Percentiles rank a stretch among this genome's conserved stretches.
phyloP scores from a whole-genome alignment of 2,797 vertebrate genomes.

The Microctenopoma steveboyesi region DNA sequence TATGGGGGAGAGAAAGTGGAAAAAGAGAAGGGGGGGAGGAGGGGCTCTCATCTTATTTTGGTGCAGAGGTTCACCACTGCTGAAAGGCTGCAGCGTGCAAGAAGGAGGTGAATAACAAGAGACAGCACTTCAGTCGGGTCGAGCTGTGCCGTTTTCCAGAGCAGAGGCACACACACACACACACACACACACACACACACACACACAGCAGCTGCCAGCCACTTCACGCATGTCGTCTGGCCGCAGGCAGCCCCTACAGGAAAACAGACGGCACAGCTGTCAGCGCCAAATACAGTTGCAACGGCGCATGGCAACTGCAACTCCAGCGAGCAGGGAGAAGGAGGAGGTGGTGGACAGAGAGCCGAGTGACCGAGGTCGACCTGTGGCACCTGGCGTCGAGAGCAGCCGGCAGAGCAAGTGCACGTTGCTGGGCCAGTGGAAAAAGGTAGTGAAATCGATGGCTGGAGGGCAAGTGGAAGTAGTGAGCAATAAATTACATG shows the following conservation, averaged over 20 bases:
- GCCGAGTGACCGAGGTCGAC: slow-evolving; percentile 33
- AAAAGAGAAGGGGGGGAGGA: slow-evolving; percentile 40
- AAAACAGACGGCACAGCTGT: slow-evolving; percentile 62
- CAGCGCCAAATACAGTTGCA: slow-evolving; percentile 44
- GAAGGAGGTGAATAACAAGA: slow-evolving; percentile 47
- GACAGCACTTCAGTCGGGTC: slow-evolving; percentile 30
- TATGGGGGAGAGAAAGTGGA: neutral
- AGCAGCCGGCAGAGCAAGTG: slow-evolving; percentile 15
- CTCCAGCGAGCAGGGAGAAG: slow-evolving; percentile 11
- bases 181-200: neutral
- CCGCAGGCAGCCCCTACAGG: slow-evolving; percentile 47
- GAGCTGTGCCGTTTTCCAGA: slow-evolving; percentile 32
- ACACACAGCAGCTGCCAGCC: slow-evolving; percentile 36
- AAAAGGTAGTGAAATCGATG: slow-evolving; percentile 54
- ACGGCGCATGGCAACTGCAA: slow-evolving; percentile 41
- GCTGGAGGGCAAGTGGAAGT: slow-evolving; percentile 48
- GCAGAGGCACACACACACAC: slow-evolving; percentile 18
- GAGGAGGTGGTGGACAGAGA: slow-evolving; percentile 27
- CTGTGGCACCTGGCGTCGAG: slow-evolving; percentile 48
- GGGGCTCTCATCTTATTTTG: slow-evolving; percentile 69
- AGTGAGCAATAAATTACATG: slow-evolving; percentile 48
- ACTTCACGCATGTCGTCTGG: slow-evolving; percentile 33
- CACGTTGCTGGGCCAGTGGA: slow-evolving; percentile 28
- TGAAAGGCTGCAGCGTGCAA: slow-evolving; percentile 60
- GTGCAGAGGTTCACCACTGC: slow-evolving; percentile 72